Evolutionary conservation across 2,797 vertebrate genomes (phyloP).

Genomic region (Megaceryle alcyon): DNA sequence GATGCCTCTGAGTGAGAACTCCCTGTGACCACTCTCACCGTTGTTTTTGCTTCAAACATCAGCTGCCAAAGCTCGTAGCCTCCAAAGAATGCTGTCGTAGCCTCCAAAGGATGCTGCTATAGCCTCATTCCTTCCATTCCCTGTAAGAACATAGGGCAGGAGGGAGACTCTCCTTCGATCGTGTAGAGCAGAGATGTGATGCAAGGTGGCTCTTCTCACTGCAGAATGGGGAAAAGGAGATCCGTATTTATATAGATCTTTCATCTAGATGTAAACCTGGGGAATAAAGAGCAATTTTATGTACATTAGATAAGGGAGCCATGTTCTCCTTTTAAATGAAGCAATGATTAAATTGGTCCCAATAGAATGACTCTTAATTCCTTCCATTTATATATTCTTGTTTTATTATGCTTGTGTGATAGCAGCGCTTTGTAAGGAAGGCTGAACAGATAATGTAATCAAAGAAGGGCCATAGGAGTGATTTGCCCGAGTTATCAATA

Average conservation of each 20-base stretch:
- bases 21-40: not conserved
- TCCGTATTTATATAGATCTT: slow-evolving; percentile 46
- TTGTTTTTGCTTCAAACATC: not conserved
- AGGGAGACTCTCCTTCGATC: not conserved
- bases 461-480: slow-evolving; percentile 28
- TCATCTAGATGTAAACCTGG: slow-evolving; percentile 62
- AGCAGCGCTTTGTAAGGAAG: slow-evolving; percentile 6
- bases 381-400: slow-evolving; percentile 55
- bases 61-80: not conserved
- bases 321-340: slow-evolving; percentile 71
- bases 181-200: not conserved
- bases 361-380: slow-evolving; percentile 65
- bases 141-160: not conserved
- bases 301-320: slow-evolving; percentile 66
- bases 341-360: slow-evolving; percentile 71
- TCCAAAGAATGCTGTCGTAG: not conserved
- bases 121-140: not conserved
- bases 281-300: slow-evolving; percentile 67
- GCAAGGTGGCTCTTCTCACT: not conserved
- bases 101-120: not conserved
- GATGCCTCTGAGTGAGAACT: not conserved
- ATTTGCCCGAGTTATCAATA: slow-evolving; percentile 50
- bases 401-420: slow-evolving; percentile 66
- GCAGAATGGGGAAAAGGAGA: not conserved
- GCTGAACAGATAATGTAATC: slow-evolving; percentile 23